Evolutionary conservation across 2,888 invertebrate genomes (phyloP), one percentile per base, ranked within the genome.

Genomic region (Drosophila robusta): DNA sequence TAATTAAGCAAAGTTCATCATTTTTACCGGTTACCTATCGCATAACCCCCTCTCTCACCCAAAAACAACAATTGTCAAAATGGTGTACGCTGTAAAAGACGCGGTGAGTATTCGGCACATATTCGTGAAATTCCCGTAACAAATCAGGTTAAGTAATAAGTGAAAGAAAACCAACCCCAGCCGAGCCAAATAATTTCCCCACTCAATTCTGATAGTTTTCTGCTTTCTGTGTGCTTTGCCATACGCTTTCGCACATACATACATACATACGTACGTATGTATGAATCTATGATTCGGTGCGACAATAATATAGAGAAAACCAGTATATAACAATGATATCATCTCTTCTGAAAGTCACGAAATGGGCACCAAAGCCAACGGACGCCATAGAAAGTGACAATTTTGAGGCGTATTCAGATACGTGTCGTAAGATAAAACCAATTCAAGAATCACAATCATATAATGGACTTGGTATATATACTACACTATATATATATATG

Each of bases 51-150:
- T 18, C 18, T 18, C 18, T 18, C 18, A 18, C 41, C 24, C 44
- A 56, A 57, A 56, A 61, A 52, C 22, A 47, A 56, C 39, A 60
- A 34, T 45, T 18, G 54, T 52, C 65, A 91, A 89, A 87, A 91
- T 91, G 91, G 91, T 91, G 78, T 90, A 91, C 80, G 61, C 81
- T 58, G 90, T 91, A 18, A 91, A 90, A 77, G 87, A 76, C 81
- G 76, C 78, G 87, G 91, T 91, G 81, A 90, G 91, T 80, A 66
- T 34, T 16, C 16, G 44, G 8, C 16, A 11, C 14, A 2, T 32
- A 39, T 38, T 26, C 34, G 18, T 39, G 47, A 18, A 39, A 56
- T 66, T 47, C 14, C 34, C 14, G 18, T 41, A 32, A 3, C 8
- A 24, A 36, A 65, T 42, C 51, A 52, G 44, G 60, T 76, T 77